Evolutionary conservation across 1,140 invertebrate genomes (phyloP).

Genomic region (Sesamia nonagrioides): DNA sequence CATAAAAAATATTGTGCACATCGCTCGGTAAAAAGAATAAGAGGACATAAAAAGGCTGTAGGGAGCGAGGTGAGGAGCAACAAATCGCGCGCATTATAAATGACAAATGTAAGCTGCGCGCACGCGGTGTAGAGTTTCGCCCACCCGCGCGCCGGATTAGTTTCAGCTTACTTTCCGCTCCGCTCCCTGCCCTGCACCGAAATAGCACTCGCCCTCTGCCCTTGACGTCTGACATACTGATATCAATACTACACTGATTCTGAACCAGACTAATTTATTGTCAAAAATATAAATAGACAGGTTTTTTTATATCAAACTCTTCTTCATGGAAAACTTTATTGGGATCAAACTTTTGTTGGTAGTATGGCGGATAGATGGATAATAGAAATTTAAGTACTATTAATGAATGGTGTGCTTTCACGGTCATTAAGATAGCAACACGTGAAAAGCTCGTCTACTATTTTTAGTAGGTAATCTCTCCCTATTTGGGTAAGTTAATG

Average conservation of each 20-base stretch:
- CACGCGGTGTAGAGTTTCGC: conserved; percentile 81
- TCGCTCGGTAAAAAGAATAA: conserved; percentile 77
- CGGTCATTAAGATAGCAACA: not conserved
- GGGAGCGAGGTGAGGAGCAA: conserved; percentile 72
- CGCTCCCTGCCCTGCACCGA: conserved; percentile 66
- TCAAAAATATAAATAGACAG: not conserved
- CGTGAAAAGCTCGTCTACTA: not conserved
- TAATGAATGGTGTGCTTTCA: not conserved
- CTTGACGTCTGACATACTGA: conserved; percentile 69
- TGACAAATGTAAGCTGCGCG: conserved; percentile 85
- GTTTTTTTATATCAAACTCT: not conserved
- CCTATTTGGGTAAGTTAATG: conserved; percentile 13
- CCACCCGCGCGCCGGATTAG: conserved; percentile 86
- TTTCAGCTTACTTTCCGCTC: conserved; percentile 82
- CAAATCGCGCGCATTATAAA: conserved; percentile 87
- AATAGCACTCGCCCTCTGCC: conserved; percentile 81
- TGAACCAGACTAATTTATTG: not conserved
- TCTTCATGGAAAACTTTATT: too few species aligned
- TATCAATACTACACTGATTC: conserved; percentile 66
- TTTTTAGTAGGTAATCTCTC: not conserved
- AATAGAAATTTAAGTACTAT: too few species aligned
- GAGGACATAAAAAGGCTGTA: conserved; percentile 77
- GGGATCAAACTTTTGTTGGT: too few species aligned
- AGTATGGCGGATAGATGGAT: too few species aligned
- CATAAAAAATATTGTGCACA: conserved; percentile 74